These are phyloP conservation scores for Pogonomyrmex barbatus DNA, from an alignment of 1,140 invertebrate species.

Conservation along the genomic window DNA sequence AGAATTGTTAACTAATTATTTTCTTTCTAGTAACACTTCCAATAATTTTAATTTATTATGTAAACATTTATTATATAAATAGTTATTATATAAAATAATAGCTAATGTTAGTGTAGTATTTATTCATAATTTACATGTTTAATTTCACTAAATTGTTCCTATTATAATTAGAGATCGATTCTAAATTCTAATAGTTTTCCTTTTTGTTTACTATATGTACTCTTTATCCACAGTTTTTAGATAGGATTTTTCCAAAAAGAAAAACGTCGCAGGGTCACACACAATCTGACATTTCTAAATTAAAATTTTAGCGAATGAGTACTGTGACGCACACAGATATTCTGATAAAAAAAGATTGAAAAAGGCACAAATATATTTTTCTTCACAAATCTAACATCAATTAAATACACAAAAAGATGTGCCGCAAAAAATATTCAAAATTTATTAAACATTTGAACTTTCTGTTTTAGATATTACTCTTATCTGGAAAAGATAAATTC, in stretches of 20 bases:
- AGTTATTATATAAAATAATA: not conserved
- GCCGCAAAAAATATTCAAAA: not conserved
- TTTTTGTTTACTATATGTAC: not conserved
- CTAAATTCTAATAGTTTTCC: not conserved
- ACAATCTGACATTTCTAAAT: not conserved
- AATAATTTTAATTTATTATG: not conserved
- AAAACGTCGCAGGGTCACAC: not conserved
- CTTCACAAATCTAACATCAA: constrained; percentile 5
- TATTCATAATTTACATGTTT: not conserved
- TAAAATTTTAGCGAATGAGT: constrained; percentile 12
- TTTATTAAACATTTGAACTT: not conserved
- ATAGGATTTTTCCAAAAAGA: not conserved
- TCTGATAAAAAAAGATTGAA: constrained; percentile 3
- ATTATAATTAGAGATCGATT: not conserved
- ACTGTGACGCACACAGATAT: not conserved
- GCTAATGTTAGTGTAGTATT: not conserved
- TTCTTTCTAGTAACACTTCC: no score
- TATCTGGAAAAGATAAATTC: not conserved
- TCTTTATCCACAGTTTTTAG: not conserved
- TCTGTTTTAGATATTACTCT: not conserved
- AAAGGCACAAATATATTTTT: not conserved
- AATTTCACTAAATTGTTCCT: not conserved
- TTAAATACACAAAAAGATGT: not conserved
- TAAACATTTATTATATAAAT: not conserved
- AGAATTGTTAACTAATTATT: not conserved